A percentile compares a stretch with the other conserved stretches of the same genome.
phyloP scores from a whole-genome alignment of 2,113 vertebrate genomes.

The Psettodes erumei region DNA sequence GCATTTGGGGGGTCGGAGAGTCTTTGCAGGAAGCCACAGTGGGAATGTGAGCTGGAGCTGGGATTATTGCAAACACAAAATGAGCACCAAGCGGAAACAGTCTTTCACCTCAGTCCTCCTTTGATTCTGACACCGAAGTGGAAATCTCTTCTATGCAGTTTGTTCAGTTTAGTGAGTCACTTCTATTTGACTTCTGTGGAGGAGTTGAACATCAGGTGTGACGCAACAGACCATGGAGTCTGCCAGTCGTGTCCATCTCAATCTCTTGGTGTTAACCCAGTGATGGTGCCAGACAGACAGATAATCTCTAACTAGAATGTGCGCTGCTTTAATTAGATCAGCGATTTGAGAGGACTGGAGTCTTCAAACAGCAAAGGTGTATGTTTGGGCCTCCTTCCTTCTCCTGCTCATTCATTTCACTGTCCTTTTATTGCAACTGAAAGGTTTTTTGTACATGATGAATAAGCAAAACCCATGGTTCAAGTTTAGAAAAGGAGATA shows the following conservation, averaged over 20 bases:
- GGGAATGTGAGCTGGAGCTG: background rate
- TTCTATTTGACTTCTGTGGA: background rate
- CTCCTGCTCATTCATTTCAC: background rate
- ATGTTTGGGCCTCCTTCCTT: background rate
- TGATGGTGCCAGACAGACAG: background rate
- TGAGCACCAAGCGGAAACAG: background rate
- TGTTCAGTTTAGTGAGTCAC: background rate
- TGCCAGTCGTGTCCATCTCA: conserved; percentile 17
- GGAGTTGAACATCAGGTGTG: background rate
- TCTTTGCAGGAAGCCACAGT: background rate
- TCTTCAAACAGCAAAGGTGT: conserved; percentile 10
- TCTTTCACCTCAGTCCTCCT: background rate
- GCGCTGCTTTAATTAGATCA: conserved; percentile 7
- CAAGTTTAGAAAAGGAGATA: background rate
- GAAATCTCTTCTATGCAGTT: background rate
- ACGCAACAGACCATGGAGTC: conserved; percentile 4
- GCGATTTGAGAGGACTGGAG: background rate
- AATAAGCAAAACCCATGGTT: background rate
- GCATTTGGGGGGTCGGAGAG: conserved; percentile 19
- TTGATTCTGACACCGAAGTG: background rate
- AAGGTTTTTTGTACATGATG: no score
- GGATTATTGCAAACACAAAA: background rate
- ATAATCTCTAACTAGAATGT: background rate
- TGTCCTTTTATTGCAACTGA: background rate
- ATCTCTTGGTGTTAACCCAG: background rate